Evolutionary conservation across 2,888 invertebrate species (phyloP).

Genomic region (Drosophila percnosoma): DNA sequence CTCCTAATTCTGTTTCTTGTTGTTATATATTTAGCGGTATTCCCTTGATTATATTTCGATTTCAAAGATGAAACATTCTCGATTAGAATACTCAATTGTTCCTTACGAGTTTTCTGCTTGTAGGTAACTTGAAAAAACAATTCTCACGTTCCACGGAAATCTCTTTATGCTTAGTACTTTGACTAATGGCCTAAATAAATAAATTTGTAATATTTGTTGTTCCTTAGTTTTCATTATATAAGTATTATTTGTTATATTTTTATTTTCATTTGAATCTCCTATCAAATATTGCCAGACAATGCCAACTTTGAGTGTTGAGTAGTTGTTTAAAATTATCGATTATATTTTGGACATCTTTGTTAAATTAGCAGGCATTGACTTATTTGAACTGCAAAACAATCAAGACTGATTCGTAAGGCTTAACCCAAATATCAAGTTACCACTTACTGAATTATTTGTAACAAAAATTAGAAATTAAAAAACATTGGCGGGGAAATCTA

Average conservation of each 20-base stretch:
- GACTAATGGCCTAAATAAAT: background rate
- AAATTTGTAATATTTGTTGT: background rate
- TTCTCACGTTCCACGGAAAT: background rate
- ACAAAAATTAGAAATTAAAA: background rate
- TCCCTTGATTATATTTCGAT: background rate
- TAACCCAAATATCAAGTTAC: conserved; percentile 23
- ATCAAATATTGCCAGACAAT: background rate
- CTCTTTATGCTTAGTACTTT: background rate
- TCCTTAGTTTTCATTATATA: background rate
- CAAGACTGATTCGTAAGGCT: conserved; percentile 16
- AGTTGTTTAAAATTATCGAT: background rate
- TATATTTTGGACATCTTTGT: background rate
- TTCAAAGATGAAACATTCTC: background rate
- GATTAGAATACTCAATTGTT: background rate
- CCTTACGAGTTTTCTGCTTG: too few species aligned
- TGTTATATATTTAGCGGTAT: background rate
- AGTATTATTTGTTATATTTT: background rate
- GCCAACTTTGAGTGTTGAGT: background rate
- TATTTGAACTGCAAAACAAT: background rate
- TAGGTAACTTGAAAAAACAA: background rate
- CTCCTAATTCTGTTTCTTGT: too few species aligned
- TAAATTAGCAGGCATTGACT: background rate
- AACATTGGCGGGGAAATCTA: background rate
- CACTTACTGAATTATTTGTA: conserved; percentile 11
- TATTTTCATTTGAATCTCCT: background rate